A percentile compares a stretch with the other conserved stretches of the same genome.
Conservation (phyloP, 2,797 vertebrate genomes). For the Myotis planiceps region DNA sequence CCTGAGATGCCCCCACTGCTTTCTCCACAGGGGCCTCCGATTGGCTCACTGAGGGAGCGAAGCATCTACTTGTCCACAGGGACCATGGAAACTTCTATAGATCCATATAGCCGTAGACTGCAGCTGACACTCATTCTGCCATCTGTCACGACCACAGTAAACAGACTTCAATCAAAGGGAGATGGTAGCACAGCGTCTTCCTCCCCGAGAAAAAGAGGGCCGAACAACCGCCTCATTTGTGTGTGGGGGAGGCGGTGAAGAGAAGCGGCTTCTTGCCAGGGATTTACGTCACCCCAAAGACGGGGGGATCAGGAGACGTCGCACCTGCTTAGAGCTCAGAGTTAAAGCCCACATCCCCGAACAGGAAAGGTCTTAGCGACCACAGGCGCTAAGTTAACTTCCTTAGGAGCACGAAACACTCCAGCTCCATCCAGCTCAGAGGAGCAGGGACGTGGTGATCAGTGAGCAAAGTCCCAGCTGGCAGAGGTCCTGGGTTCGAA, state of each 20-base stretch:
- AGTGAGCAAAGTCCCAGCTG: background rate
- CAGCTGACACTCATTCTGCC: slow-evolving; percentile 21
- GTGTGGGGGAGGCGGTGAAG: background rate
- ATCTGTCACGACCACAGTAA: slow-evolving; percentile 37
- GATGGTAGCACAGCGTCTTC: background rate
- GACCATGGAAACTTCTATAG: background rate
- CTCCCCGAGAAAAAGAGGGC: background rate
- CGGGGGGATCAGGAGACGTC: slow-evolving; percentile 3
- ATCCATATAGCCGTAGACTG: background rate
- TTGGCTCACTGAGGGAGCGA: background rate
- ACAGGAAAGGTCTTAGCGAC: background rate
- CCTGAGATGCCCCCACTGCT: background rate
- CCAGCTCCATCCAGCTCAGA: background rate
- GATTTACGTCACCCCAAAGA: slow-evolving; percentile 4
- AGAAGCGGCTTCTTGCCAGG: slow-evolving; percentile 46
- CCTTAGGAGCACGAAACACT: background rate
- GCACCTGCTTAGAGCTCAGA: background rate
- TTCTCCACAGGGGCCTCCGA: background rate
- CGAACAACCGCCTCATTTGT: background rate
- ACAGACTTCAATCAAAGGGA: slow-evolving; percentile 45
- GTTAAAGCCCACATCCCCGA: background rate
- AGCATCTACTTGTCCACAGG: background rate
- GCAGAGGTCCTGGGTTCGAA: background rate
- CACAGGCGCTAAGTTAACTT: background rate
- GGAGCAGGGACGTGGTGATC: background rate